Percentiles rank a stretch among this genome's conserved stretches.
phyloP scores from a whole-genome alignment of 2,888 invertebrate genomes.

The Oligia latruncula region DNA sequence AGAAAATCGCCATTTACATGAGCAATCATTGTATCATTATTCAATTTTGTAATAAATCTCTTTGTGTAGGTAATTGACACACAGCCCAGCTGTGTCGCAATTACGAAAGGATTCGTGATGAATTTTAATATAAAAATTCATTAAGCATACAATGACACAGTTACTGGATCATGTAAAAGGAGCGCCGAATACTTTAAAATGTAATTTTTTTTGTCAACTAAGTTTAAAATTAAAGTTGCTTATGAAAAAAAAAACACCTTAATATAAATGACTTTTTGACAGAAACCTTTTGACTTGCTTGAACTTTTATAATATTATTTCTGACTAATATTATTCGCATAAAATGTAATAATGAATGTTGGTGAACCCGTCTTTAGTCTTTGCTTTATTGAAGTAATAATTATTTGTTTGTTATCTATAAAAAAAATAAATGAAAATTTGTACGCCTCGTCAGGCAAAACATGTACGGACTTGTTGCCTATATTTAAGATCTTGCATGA shows the following conservation, averaged over 20 bases:
- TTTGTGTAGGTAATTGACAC: conserved; percentile 17
- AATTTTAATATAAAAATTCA: conserved; percentile 39
- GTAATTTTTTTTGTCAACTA: neutral
- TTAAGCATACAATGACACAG: conserved; percentile 29
- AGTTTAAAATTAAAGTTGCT: neutral
- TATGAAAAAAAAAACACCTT: neutral
- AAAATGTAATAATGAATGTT: too few species aligned
- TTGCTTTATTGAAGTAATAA: too few species aligned
- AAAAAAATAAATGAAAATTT: too few species aligned
- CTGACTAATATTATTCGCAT: too few species aligned
- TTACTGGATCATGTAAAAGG: conserved; percentile 7
- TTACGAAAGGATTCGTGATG: conserved; percentile 11
- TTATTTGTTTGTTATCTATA: too few species aligned
- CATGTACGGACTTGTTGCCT: too few species aligned
- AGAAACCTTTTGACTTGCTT: too few species aligned
- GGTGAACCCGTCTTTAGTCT: too few species aligned
- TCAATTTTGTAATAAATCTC: conserved; percentile 36
- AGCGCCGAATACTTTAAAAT: neutral
- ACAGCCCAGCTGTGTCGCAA: conserved; percentile 12
- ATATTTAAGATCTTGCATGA: too few species aligned
- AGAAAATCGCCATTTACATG: neutral
- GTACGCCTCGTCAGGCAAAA: too few species aligned
- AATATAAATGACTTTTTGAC: too few species aligned
- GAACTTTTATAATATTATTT: too few species aligned
- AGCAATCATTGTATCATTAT: conserved; percentile 16